Base-by-base conservation (phyloP, 2,888 invertebrate genomes). In the Trissonchulus sp. region DNA sequence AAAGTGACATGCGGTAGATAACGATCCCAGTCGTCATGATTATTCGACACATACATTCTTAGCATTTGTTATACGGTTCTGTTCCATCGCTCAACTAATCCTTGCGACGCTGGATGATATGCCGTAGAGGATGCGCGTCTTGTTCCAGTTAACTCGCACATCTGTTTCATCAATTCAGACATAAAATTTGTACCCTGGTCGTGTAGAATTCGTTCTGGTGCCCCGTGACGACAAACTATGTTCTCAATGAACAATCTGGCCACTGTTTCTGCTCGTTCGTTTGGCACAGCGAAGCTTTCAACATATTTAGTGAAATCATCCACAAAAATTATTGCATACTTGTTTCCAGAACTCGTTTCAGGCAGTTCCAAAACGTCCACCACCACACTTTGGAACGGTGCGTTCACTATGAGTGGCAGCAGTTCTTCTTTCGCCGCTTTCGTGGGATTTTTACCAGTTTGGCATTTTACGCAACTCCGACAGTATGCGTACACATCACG, bases 51-150 rank as follows among this genome's bases (percentile, higher is more conserved):
- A 60, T 78, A 80, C 35, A 72, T 74, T 0, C 78, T 75, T 0
- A 81, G 36, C 79, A 80, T 79, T 8, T 75, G 72, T 0, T 76
- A 75, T 2, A 81, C 28, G 0, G 78, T 79, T 31, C 74, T 63
- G 65, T 81, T 81, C 34, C 78, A 77, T 8, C 77, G 63, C 75
- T 81, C 81, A 0, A 75, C 76, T 1, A 80, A 36, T 0, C 81
- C 81, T 62, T 81, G 80, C 0, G 37, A 37, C 23, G 77, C 48
- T 0, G 80, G 80, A 1, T 77, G 75, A 72, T 77, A 80, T 0
- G 78, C 75, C 1, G 77, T 73, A 8, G 80, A 79, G 28, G 74
- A 77, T 1, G 48, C 60, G 62, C 78, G 36, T 31, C 30, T 3
- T 77, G 23, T 75, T 38, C 76, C 77, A 33, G 79, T 3, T 0